These are phyloP conservation scores for Rhea pennata DNA, from an alignment of 2,113 vertebrate genomes.

Conservation along the genomic window DNA sequence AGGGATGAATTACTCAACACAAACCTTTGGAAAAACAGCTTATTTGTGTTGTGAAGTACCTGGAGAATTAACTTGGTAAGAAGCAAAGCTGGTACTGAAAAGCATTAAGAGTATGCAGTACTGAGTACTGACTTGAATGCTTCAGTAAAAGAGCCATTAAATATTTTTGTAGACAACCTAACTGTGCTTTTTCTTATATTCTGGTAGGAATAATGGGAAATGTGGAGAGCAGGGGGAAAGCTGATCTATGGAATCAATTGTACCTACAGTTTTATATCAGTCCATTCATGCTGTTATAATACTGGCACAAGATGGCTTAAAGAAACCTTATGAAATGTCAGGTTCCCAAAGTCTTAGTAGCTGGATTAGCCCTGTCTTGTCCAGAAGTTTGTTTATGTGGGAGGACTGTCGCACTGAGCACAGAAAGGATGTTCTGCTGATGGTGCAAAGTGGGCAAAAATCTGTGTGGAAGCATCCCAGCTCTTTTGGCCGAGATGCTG, in stretches of 20 bases:
- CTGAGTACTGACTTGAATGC: background rate
- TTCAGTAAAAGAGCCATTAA: background rate
- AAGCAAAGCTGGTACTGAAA: background rate
- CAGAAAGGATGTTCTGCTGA: background rate
- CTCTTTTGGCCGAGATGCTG: background rate
- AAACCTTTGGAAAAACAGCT: background rate
- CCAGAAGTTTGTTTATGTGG: background rate
- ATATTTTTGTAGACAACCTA: background rate
- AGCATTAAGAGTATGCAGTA: background rate
- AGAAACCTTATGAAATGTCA: background rate
- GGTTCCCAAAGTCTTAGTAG: background rate
- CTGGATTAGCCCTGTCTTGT: background rate
- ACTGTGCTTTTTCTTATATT: rapidly evolving
- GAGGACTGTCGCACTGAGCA: background rate
- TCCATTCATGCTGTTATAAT: background rate
- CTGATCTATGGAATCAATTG: background rate
- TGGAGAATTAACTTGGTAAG: background rate
- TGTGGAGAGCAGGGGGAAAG: background rate
- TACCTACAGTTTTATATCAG: background rate
- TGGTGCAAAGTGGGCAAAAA: background rate
- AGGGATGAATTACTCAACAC: background rate
- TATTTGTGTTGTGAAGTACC: background rate
- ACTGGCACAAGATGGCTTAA: background rate
- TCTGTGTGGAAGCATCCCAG: background rate
- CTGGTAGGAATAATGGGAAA: background rate